Percentiles rank a stretch among this genome's conserved stretches.
Conservation (phyloP, 2,113 vertebrate species). For the Clarias macrocephalus region DNA sequence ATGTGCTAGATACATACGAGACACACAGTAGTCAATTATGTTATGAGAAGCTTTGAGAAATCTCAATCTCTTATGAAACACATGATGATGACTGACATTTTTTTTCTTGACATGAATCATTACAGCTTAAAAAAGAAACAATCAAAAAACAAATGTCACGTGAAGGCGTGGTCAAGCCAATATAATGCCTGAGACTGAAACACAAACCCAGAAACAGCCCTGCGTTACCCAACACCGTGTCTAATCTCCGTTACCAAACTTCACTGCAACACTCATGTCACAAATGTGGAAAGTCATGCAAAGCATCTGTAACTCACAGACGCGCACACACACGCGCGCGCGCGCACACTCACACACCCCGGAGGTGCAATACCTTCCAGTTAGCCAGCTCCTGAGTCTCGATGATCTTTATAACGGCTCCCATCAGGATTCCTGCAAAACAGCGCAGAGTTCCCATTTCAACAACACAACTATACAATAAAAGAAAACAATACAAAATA, state of each 20-base stretch:
- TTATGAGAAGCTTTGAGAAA: not conserved
- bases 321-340: not conserved
- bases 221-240: not conserved
- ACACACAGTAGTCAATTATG: not conserved
- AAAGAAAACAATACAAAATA: not conserved
- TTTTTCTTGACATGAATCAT: not conserved
- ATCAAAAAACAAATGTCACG: too few relatives aligned
- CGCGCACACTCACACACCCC: not conserved
- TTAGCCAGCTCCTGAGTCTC: conserved; percentile 96
- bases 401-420: conserved; percentile 97
- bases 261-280: not conserved
- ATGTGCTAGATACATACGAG: not conserved
- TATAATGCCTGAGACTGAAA: not conserved
- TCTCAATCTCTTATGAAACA: not conserved
- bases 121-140: too few relatives aligned
- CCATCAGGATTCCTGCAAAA: conserved; percentile 93
- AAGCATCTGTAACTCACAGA: not conserved
- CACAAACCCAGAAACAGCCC: not conserved
- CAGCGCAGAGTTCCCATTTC: not conserved
- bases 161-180: not conserved
- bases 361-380: conserved; percentile 85
- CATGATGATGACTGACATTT: not conserved
- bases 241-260: not conserved
- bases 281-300: not conserved
- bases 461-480: not conserved